Base-by-base conservation (phyloP, 2,113 vertebrate species). In the Cervus canadensis region DNA sequence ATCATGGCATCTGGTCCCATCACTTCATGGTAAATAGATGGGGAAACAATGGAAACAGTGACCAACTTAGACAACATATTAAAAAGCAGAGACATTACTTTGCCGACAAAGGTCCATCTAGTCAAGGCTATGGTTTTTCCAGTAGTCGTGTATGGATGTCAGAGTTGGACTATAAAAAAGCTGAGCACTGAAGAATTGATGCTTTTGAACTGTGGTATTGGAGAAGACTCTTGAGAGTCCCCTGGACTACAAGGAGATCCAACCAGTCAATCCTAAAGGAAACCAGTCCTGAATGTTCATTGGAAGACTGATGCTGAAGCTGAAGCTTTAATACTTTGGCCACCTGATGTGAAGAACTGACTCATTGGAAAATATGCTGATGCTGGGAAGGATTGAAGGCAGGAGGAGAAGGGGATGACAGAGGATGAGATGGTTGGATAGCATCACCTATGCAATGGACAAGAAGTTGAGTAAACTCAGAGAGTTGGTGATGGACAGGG, bases 71-170 rank as follows among this genome's bases (percentile, higher is more conserved):
- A 71, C 9, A 71, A 17, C n/a, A 71, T 36, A 36, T 36, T 71
- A 1, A 71, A 71, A 71, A 6, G 9, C 16, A 71, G 64, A 71
- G 64, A 36, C n/a, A 21, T 71, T 36, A 36, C 17, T 36, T 71
- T 71, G n/a, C n/a, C 2, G 0, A 36, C 64, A 71, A 36, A 71
- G n/a, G 9, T 71, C 17, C 4, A 0, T 36, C 64, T 71, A 36
- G 17, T 71, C n/a, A 36, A 36, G 2, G n/a, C n/a, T 36, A 71
- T 71, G 64, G 64, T 71, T 36, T 71, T 36, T 71, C 64, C n/a
- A 23, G 9, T 36, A 23, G 64, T 71, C 64, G 23, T 71, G 19
- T 71, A 71, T 10, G 5, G 9, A 71, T 23, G 17, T 71, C 19
- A 36, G n/a, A 71, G 19, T 12, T 71, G 64, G n/a, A 36, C n/a